A percentile compares a stretch with the other conserved stretches of the same genome.
These are phyloP conservation scores for Reticulitermes lucifugus DNA, from an alignment of 2,888 invertebrate species.

Conservation along the genomic window DNA sequence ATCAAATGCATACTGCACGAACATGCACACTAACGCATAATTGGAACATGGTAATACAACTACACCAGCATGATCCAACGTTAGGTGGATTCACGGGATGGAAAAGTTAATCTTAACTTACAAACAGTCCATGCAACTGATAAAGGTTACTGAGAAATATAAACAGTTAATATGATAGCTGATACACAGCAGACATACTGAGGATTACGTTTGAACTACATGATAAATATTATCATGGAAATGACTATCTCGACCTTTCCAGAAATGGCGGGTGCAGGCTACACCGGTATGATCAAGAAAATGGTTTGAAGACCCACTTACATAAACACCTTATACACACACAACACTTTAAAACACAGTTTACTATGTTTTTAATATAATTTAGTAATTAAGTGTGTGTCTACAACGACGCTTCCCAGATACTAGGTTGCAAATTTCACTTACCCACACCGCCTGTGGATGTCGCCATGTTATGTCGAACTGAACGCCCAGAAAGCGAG, in stretches of 20 bases:
- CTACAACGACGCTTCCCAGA: neutral
- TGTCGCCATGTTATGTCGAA: slow-evolving; percentile 52
- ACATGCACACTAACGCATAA: neutral
- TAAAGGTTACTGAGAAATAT: neutral
- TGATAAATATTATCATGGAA: neutral
- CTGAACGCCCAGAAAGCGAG: slow-evolving; percentile 29
- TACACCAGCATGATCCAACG: neutral
- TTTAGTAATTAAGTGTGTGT: neutral
- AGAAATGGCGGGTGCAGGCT: slow-evolving; percentile 54
- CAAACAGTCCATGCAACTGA: neutral
- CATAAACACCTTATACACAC: neutral
- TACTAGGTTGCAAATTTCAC: slow-evolving; percentile 39
- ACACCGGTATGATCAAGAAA: slow-evolving; percentile 40
- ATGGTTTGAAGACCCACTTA: neutral
- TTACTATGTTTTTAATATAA: neutral
- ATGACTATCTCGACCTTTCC: slow-evolving; percentile 28
- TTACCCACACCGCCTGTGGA: slow-evolving; percentile 55
- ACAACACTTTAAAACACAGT: neutral
- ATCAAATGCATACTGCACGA: no score
- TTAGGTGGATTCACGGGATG: neutral
- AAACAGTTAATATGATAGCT: neutral
- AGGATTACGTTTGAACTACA: neutral
- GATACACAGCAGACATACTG: no score
- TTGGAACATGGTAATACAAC: neutral
- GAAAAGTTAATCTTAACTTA: slow-evolving; percentile 7